phyloP scores from a whole-genome alignment of 2,888 invertebrate genomes.

The Limnephilus marmoratus region DNA sequence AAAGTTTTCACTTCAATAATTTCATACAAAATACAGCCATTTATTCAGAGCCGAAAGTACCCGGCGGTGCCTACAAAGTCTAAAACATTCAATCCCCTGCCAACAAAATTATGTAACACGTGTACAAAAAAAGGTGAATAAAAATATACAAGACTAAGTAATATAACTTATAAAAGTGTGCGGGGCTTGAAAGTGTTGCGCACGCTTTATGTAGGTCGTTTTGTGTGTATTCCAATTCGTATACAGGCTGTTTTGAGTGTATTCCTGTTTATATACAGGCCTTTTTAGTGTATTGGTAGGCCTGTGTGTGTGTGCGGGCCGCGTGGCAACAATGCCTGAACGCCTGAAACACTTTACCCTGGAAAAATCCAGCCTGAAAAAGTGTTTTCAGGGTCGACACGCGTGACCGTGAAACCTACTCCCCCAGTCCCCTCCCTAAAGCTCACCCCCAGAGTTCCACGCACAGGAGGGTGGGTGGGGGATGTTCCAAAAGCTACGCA shows the following conservation, averaged over 20 bases:
- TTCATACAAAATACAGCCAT: constrained; percentile 1
- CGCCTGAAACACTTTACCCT: constrained; percentile 19
- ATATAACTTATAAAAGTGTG: background rate
- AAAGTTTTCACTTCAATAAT: background rate
- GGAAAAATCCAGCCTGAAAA: constrained; percentile 44
- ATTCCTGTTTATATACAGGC: background rate
- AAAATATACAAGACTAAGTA: background rate
- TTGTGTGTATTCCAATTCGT: background rate
- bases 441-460: background rate
- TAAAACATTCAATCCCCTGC: constrained; percentile 19
- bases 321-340: constrained; percentile 32
- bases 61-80: background rate
- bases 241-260: background rate
- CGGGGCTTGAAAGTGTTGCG: background rate
- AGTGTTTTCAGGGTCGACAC: constrained; percentile 42
- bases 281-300: no score
- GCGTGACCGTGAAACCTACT: constrained; percentile 42
- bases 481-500: background rate
- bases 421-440: background rate
- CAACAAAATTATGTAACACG: constrained; percentile 17
- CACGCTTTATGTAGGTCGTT: background rate
- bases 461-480: constrained; percentile 3
- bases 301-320: background rate
- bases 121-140: background rate
- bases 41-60: background rate